phyloP scores from a whole-genome alignment of 2,888 invertebrate genomes.

The Halictus ligatus region DNA sequence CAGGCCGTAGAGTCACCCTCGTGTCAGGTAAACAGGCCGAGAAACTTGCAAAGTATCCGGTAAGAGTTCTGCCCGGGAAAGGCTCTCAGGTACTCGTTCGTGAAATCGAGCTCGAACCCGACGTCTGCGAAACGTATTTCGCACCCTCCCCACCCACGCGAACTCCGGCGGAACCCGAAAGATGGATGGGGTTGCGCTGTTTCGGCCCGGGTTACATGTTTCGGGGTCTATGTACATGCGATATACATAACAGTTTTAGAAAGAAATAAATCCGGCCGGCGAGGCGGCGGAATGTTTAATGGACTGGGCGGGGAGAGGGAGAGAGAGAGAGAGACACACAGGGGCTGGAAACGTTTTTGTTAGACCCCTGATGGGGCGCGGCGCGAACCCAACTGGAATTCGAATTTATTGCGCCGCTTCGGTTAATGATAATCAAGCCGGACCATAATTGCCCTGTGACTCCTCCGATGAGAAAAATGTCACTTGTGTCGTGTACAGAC shows the following conservation, averaged over 20 bases:
- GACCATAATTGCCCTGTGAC: conserved; percentile 1
- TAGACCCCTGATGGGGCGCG: background rate
- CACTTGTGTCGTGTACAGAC: no score
- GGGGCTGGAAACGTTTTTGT: conserved; percentile 34
- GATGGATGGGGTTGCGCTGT: conserved; percentile 59
- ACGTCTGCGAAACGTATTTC: conserved; percentile 60
- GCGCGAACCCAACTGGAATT: conserved; percentile 31
- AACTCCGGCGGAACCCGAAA: conserved; percentile 39
- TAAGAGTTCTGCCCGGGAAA: conserved; percentile 69
- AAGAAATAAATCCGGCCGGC: conserved; percentile 50
- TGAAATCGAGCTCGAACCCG: conserved; percentile 67
- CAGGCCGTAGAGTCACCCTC: conserved; percentile 63
- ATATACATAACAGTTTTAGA: conserved; percentile 58
- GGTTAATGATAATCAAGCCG: conserved; percentile 20
- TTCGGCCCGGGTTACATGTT: conserved; percentile 59
- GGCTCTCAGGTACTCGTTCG: conserved; percentile 72
- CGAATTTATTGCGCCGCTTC: conserved; percentile 41
- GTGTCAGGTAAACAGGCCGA: conserved; percentile 81
- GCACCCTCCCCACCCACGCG: conserved; percentile 58
- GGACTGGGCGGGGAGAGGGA: conserved; percentile 43
- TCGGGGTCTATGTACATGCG: conserved; percentile 25
- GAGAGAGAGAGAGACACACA: background rate
- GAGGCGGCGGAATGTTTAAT: conserved; percentile 51
- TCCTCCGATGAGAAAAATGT: no score
- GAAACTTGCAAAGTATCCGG: conserved; percentile 81